Base-by-base conservation (phyloP, 2,113 vertebrate genomes). In the Oreochromis aureus region DNA sequence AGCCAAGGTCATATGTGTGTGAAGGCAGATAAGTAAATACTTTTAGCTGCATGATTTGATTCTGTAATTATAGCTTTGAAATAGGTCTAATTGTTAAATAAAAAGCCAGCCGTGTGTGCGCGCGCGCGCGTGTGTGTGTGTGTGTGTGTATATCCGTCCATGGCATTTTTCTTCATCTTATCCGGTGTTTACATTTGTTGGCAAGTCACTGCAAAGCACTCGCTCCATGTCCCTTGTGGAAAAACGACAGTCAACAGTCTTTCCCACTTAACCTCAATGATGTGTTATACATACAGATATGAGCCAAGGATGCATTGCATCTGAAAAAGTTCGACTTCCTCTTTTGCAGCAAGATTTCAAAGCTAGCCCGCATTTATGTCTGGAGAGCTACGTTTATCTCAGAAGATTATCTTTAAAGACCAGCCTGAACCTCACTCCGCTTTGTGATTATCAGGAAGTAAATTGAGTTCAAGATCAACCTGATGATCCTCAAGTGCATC, bases 401-500 rank as follows among this genome's bases (percentile, higher is more conserved):
- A 55, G 51, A 85, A 48, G 86, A 88, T 83, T 87, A 91, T 89
- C 58, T 56, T 84, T 81, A 87, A 89, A 88, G 19, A 88, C 76
- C 86, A 15, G 58, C 32, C 36, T n/a, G 48, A 82, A 81, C 53
- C 30, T 58, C 51, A 51, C 3, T 46, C 56, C 15, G 10, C 66
- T 71, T 24, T 82, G 71, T 89, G 81, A 81, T 86, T 58, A 81
- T 79, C 56, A 22, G 48, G 56, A 81, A n/a, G 10, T 6, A 88
- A 87, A 86, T 24, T 79, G 48, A 36, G 61, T 84, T 83, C 19
- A 55, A 24, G 61, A 78, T 80, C 55, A 84, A 79, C 61, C 63
- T 81, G 80, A 86, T 81, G 84, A 85, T 81, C 63, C 13, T 73
- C 12, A 41, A 82, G 53, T 16, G 22, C 16, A 10, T 80, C 59